Percentiles rank a stretch among this genome's conserved stretches.
Conservation (phyloP, 2,888 invertebrate species). For the Alentia gelatinosa region DNA sequence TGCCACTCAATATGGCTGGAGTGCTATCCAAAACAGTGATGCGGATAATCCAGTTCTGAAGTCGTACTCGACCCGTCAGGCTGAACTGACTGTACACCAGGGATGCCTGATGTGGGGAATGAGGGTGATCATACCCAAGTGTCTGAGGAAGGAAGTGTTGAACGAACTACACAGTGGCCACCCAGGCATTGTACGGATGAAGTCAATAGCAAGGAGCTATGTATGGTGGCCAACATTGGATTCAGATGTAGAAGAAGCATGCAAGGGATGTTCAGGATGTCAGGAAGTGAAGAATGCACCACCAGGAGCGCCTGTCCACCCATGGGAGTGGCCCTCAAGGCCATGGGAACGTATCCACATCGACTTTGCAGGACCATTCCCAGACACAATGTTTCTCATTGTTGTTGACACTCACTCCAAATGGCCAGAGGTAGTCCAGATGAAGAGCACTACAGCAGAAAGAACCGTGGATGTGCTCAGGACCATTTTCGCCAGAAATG, state of each 20-base stretch:
- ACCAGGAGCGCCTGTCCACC: slow-evolving; percentile 66
- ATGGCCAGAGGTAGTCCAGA: slow-evolving; percentile 63
- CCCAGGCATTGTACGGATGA: slow-evolving; percentile 65
- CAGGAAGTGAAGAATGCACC: slow-evolving; percentile 58
- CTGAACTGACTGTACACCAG: slow-evolving; percentile 57
- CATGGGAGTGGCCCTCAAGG: slow-evolving; percentile 67
- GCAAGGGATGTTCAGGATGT: slow-evolving; percentile 54
- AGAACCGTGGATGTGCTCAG: slow-evolving; percentile 62
- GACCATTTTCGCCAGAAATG: slow-evolving; percentile 63
- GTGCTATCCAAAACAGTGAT: no score
- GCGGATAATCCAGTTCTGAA: not conserved
- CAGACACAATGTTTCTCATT: slow-evolving; percentile 64
- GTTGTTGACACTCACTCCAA: slow-evolving; percentile 67
- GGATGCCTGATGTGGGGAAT: slow-evolving; percentile 61
- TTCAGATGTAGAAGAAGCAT: slow-evolving; percentile 59
- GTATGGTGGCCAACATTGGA: slow-evolving; percentile 68
- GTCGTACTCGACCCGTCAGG: not conserved
- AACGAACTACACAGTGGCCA: slow-evolving; percentile 64
- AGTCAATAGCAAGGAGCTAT: slow-evolving; percentile 63
- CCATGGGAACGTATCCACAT: slow-evolving; percentile 70
- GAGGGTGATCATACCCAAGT: slow-evolving; percentile 63
- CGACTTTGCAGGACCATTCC: slow-evolving; percentile 67
- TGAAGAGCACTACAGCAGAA: slow-evolving; percentile 59
- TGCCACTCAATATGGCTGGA: not conserved
- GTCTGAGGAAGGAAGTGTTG: slow-evolving; percentile 56